phyloP scores from a whole-genome alignment of 2,888 invertebrate genomes.

The Alsophila aescularia region DNA sequence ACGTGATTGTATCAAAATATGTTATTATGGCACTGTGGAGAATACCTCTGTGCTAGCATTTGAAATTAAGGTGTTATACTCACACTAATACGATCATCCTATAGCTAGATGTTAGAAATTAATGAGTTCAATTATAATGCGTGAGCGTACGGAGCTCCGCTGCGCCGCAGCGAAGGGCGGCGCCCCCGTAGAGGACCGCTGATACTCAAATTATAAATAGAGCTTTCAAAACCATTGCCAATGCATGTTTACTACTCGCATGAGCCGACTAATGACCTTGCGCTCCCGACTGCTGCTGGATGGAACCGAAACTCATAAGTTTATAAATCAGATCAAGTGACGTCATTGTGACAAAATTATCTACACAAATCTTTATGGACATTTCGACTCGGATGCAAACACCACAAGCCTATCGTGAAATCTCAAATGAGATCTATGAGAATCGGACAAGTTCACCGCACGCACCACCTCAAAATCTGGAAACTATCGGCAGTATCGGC shows the following conservation, averaged over 20 bases:
- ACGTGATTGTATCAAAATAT: too few species aligned
- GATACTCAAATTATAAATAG: conserved; percentile 71
- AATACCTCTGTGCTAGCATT: too few species aligned
- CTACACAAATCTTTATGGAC: conserved; percentile 49
- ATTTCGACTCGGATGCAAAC: conserved; percentile 31
- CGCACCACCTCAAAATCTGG: conserved; percentile 36
- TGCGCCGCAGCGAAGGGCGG: conserved; percentile 64
- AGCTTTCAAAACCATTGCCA: conserved; percentile 67
- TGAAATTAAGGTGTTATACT: too few species aligned
- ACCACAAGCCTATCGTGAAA: conserved; percentile 13
- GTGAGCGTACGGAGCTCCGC: conserved; percentile 33
- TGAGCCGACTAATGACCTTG: conserved; percentile 75
- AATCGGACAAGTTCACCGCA: conserved; percentile 15
- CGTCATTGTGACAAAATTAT: conserved; percentile 77
- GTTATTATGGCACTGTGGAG: too few species aligned
- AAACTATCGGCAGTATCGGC: conserved; percentile 39
- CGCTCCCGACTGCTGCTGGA: conserved; percentile 66
- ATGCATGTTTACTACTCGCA: conserved; percentile 71
- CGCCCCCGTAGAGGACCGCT: conserved; percentile 55
- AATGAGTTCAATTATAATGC: conserved; percentile 37
- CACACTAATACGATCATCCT: too few species aligned
- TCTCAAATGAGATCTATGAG: conserved; percentile 6
- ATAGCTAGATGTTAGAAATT: conserved; percentile 28
- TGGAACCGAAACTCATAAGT: conserved; percentile 73
- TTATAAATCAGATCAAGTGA: conserved; percentile 78